Conservation (phyloP, 2,888 invertebrate species). For the Aricia artaxerxes region DNA sequence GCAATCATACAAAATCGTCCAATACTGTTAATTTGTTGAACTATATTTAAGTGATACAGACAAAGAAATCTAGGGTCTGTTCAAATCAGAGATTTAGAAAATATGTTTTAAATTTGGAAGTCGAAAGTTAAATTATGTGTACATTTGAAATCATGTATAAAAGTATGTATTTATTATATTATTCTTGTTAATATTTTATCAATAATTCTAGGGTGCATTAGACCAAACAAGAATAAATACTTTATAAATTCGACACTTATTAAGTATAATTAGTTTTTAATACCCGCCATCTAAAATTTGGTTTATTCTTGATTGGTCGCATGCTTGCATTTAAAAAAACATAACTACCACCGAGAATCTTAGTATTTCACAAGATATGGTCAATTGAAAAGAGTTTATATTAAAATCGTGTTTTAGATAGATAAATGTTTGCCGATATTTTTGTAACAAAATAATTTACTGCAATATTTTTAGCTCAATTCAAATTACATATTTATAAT, state of each 20-base stretch:
- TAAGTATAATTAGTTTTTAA: not conserved
- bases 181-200: not conserved
- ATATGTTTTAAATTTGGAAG: not conserved
- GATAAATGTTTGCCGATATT: slow-evolving; percentile 16
- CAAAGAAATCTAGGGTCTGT: slow-evolving; percentile 18
- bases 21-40: slow-evolving; percentile 29
- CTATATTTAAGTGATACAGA: slow-evolving; percentile 1
- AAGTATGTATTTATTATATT: not conserved
- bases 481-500: not conserved
- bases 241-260: not conserved
- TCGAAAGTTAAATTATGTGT: not conserved
- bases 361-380: slow-evolving; percentile 8
- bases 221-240: not conserved
- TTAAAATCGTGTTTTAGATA: slow-evolving; percentile 1
- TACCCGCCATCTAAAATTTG: not conserved
- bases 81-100: slow-evolving; percentile 12
- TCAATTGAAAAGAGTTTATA: not conserved
- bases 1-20: slow-evolving; percentile 30
- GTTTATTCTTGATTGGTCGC: not conserved
- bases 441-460: slow-evolving; percentile 3
- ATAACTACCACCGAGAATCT: not conserved
- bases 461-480: not conserved
- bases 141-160: not conserved
- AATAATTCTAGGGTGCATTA: not conserved
- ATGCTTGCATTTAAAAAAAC: not conserved